These are phyloP conservation scores for Pollicipes pollicipes DNA, from an alignment of 1,140 invertebrate genomes.

Conservation along the genomic window DNA sequence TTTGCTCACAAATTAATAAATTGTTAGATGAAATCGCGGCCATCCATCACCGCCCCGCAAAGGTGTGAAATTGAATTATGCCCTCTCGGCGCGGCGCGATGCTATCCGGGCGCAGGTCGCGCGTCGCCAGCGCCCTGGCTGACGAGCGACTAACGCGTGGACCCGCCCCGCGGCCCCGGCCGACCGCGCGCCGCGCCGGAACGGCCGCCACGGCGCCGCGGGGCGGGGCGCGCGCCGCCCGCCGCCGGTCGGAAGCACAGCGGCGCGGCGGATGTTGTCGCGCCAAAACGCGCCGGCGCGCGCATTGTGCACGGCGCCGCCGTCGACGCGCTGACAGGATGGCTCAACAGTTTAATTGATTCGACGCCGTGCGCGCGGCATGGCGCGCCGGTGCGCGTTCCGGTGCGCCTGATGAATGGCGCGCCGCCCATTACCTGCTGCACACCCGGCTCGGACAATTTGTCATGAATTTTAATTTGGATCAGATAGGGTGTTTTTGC, in stretches of 20 bases:
- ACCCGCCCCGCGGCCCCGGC: neutral
- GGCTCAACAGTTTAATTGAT: slow-evolving; percentile 1
- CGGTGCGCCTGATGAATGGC: neutral
- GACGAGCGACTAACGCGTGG: too few relatives aligned
- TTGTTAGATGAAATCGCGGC: neutral
- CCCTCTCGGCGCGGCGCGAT: neutral
- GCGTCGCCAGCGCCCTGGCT: too few relatives aligned
- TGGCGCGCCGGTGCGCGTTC: too few relatives aligned
- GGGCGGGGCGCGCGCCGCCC: too few relatives aligned
- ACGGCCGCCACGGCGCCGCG: too few relatives aligned
- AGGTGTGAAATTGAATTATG: slow-evolving; percentile 2
- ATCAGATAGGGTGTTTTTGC: neutral
- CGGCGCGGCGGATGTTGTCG: neutral
- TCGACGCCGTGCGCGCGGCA: neutral
- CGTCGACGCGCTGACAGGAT: neutral
- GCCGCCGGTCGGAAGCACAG: too few relatives aligned
- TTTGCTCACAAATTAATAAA: slow-evolving; percentile 2
- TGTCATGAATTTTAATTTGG: slow-evolving; percentile 2
- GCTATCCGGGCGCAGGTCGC: neutral
- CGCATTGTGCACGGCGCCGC: neutral
- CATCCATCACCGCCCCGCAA: neutral
- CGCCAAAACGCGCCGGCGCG: neutral
- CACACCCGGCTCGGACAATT: neutral
- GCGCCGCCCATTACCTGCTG: neutral
- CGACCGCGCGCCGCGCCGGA: too few relatives aligned